Conservation (phyloP, 2,113 vertebrate species). For the Poicephalus meyeri region DNA sequence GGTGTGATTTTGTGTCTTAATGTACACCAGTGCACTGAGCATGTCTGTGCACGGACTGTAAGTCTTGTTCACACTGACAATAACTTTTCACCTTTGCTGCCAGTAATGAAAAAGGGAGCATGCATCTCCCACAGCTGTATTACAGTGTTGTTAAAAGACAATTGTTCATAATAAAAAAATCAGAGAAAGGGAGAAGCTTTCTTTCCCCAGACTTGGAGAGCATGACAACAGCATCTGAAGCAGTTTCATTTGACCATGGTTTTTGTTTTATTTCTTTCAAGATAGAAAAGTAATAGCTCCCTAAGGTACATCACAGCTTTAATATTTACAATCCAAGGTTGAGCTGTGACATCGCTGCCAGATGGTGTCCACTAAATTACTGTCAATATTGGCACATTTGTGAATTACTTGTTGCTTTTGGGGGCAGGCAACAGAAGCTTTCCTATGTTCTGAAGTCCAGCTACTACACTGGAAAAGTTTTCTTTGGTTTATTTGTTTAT, state of each 20-base stretch:
- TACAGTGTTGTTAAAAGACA: background rate
- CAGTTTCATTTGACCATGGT: background rate
- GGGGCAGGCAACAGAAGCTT: background rate
- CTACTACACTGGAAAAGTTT: background rate
- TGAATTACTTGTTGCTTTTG: background rate
- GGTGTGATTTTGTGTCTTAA: background rate
- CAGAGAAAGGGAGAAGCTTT: background rate
- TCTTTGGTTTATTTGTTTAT: background rate
- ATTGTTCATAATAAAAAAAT: background rate
- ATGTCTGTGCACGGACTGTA: background rate
- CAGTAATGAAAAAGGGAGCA: background rate
- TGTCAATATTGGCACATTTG: background rate
- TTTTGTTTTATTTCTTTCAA: conserved; percentile 16
- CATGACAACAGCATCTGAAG: background rate
- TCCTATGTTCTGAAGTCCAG: background rate
- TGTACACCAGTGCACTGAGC: background rate
- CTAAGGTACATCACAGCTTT: background rate
- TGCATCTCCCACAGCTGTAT: background rate
- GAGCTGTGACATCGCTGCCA: background rate
- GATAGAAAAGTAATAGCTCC: background rate
- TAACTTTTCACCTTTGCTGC: background rate
- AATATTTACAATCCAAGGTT: background rate
- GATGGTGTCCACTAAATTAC: background rate
- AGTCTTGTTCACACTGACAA: background rate
- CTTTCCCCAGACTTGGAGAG: background rate